A percentile compares a stretch with the other conserved stretches of the same genome.
These are phyloP conservation scores for Tapirus indicus DNA, from an alignment of 2,797 vertebrate species.

Conservation along the genomic window DNA sequence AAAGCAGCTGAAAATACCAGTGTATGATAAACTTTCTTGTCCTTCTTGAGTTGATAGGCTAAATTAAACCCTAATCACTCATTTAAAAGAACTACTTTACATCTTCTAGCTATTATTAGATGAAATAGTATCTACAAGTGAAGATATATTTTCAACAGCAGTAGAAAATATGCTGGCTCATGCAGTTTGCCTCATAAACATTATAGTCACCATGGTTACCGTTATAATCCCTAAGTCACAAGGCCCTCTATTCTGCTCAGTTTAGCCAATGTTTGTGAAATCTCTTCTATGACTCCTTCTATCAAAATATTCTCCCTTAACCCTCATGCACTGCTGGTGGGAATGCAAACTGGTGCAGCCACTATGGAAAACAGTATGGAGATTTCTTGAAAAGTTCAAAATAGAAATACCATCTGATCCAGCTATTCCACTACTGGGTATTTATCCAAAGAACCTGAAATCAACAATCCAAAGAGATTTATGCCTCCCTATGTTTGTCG, in stretches of 20 bases:
- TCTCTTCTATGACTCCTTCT: not conserved
- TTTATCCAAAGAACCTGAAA: no score
- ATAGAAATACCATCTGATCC: no score
- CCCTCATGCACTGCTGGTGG: no score
- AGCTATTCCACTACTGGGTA: no score
- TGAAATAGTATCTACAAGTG: constrained; percentile 52
- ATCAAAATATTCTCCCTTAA: constrained; percentile 26
- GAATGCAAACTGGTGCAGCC: no score
- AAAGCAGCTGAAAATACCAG: constrained; percentile 46
- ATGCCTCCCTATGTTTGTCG: no score
- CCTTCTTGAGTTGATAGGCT: constrained; percentile 24
- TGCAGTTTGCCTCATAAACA: constrained; percentile 53
- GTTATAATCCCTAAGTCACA: constrained; percentile 2
- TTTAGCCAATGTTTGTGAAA: constrained; percentile 25
- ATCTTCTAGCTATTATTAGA: constrained; percentile 50
- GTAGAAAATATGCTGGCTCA: constrained; percentile 44
- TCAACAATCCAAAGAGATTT: no score
- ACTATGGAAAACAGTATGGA: no score
- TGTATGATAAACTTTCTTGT: constrained; percentile 36
- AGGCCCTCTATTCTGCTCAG: constrained; percentile 10
- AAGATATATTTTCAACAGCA: constrained; percentile 36
- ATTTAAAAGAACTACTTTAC: constrained; percentile 49
- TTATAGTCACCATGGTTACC: constrained; percentile 37
- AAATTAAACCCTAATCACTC: constrained; percentile 55
- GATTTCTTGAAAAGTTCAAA: no score